Evolutionary conservation across 2,797 vertebrate genomes (phyloP).

Genomic region (Telmatherina bonti): DNA sequence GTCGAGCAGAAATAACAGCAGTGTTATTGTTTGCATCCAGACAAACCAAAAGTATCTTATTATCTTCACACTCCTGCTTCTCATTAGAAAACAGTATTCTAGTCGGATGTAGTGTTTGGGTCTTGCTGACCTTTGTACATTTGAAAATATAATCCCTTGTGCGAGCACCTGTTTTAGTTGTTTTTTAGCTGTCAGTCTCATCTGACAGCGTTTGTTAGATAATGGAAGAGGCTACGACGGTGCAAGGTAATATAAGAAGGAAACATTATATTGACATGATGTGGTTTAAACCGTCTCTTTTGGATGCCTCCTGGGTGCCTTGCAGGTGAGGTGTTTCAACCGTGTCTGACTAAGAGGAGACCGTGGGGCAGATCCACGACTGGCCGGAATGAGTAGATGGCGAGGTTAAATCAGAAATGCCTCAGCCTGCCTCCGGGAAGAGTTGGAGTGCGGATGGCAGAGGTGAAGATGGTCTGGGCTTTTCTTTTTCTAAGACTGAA

Average conservation of each 20-base stretch:
- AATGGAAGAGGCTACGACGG: background rate
- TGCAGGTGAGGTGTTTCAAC: background rate
- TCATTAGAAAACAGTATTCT: background rate
- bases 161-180: background rate
- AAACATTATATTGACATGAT: background rate
- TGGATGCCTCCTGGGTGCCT: constrained; percentile 2
- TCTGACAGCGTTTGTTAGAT: background rate
- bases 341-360: constrained; percentile 9
- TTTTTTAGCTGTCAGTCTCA: background rate
- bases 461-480: background rate
- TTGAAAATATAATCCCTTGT: background rate
- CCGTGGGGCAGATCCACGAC: constrained; percentile 3
- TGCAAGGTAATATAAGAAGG: background rate
- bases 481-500: background rate
- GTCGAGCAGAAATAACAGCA: constrained; percentile 3
- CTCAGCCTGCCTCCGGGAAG: background rate
- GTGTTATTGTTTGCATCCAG: constrained; percentile 8
- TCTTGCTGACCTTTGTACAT: too few relatives aligned
- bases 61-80: background rate
- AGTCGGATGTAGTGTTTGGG: background rate
- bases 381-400: constrained; percentile 10
- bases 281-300: background rate
- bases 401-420: constrained; percentile 3
- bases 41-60: constrained; percentile 5
- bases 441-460: too few relatives aligned